Evolutionary conservation across 2,113 vertebrate species (phyloP), one percentile per base, ranked within the genome.

Genomic region (Saccopteryx leptura): DNA sequence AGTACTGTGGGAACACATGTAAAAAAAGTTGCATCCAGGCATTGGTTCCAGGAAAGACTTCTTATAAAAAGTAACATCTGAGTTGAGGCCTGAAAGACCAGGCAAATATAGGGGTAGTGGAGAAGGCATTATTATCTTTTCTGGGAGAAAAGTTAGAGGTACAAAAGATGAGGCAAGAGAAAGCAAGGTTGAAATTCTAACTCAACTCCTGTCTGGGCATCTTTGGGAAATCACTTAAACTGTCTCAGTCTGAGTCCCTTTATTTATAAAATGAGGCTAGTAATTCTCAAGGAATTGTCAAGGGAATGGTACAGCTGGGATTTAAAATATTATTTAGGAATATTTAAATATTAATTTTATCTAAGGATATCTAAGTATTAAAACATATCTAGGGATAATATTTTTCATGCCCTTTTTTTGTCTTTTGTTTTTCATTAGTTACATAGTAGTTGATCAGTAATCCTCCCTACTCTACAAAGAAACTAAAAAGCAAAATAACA

Each of bases 401-500:
- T 71, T 50, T 71, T 91, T 50, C 33, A 58, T 76, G 21, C 69
- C 66, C 74, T 50, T 58, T 86, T 50, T 50, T 65, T 72, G 2
- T 33, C 9, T 74, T 75, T 90, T 39, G 9, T 56, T 80, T 72
- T 60, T 54, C 58, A 58, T 86, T 76, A 80, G 23, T 86, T 91
- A 58, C 18, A 17, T 60, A 79, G 52, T 65, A 84, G 76, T 88
- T 92, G 56, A 69, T 74, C 26, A 68, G 69, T n/a, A n/a, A 72
- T 31, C 21, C 48, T 86, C 19, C 7, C 2, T 3, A 6, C 19
- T 71, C 31, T 18, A 50, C 66, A 97, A 63, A 92, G 56, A 18
- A 93, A 61, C n/a, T 61, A 28, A 92, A 80, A 90, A 46, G 18
- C 21, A 85, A 91, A 92, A 71, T 56, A 92, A 76, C 17, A 90